Base-by-base conservation (phyloP, 2,888 invertebrate species). In the Agonopterix heracliana region DNA sequence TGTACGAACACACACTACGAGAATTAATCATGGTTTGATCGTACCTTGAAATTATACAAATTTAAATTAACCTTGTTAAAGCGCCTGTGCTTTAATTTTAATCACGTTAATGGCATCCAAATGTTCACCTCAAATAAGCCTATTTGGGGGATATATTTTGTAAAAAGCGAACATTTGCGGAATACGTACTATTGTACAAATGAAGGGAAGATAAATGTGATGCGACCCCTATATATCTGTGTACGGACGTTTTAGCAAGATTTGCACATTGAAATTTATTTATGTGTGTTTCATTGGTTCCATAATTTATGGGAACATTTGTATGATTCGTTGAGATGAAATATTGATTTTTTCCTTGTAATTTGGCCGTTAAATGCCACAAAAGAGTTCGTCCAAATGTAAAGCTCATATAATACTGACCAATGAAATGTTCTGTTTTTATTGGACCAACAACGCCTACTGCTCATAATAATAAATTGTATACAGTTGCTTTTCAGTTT, bases 241-340 rank as follows among this genome's bases (percentile, higher is more conserved):
- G 67, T 73, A 73, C 72, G 77, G 78, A 75, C 76, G 65, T 78
- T 80, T 82, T 77, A 74, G 80, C 79, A 71, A 72, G 71, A 75
- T 71, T 71, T 68, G 71, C 69, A 74, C 71, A 69, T 80, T 74
- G 68, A 74, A 78, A 78, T 78, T 75, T 82, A 81, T 83, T 81
- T 83, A 81, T 81, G 64, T 75, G 66, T 74, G 71, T 75, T 68
- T 71, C 76, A 74, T 72, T 76, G 73, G 68, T 59, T 60, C 53
- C 52, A 57, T 56, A 66, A 78, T 78, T 75, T 77, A 75, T 74
- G 61, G 56, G 50, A 51, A 54, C 56, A 51, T 11, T 44, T 38
- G 52, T 64, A 67, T 71, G 66, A 68, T 64, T 58, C 58, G 66
- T 68, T 58, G 66, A 53, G 52, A 57, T 55, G 59, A 61, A 59